Evolutionary conservation across 2,888 invertebrate genomes (phyloP).

Genomic region (Caenorhabditis doughertyi): DNA sequence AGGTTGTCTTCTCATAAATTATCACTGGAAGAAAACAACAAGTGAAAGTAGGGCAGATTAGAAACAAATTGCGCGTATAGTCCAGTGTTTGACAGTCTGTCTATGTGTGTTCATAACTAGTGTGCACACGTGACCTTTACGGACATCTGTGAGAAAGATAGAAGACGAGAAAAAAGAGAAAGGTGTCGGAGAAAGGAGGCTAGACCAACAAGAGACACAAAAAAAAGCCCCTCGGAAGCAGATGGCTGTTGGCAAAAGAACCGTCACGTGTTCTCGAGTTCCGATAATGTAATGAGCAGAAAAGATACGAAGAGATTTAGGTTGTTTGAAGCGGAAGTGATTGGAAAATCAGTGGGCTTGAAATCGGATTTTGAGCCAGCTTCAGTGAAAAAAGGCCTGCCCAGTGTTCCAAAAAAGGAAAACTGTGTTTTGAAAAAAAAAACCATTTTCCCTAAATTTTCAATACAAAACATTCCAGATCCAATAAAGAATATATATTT

Average conservation of each 20-base stretch:
- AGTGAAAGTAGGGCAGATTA: conserved; percentile 2
- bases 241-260: background rate
- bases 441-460: too few relatives aligned
- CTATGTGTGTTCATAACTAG: background rate
- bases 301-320: background rate
- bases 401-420: too few relatives aligned
- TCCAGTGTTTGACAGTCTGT: conserved; percentile 29
- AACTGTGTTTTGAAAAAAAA: too few relatives aligned
- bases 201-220: background rate
- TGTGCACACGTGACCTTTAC: conserved; percentile 30
- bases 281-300: background rate
- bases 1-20: background rate
- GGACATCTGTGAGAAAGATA: background rate
- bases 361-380: too few relatives aligned
- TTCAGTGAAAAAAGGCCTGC: too few relatives aligned
- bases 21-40: background rate
- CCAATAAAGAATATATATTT: too few relatives aligned
- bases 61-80: conserved; percentile 36
- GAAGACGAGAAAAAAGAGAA: conserved; percentile 22
- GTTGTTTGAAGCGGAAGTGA: too few relatives aligned
- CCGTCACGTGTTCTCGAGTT: background rate
- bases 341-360: too few relatives aligned
- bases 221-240: background rate
- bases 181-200: conserved; percentile 21
- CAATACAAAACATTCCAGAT: too few relatives aligned